These are phyloP conservation scores for Drosophila histrio DNA, from an alignment of 2,888 invertebrate species.

Conservation along the genomic window DNA sequence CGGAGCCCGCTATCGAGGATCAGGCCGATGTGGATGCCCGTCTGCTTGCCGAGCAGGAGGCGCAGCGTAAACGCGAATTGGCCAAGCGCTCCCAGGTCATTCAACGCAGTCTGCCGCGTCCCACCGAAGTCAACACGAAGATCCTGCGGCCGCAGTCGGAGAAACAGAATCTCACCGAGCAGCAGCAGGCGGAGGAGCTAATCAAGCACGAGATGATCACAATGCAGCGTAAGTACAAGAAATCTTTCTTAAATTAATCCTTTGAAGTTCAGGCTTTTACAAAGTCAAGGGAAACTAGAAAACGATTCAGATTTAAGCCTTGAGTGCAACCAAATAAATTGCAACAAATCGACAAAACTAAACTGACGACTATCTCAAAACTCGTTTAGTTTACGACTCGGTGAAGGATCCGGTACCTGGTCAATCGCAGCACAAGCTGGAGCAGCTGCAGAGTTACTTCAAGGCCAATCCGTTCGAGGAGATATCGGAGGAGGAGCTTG, in stretches of 20 bases:
- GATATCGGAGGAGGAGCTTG: slow-evolving; percentile 88
- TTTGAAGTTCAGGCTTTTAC: too few species aligned
- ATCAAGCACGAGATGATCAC: slow-evolving; percentile 98
- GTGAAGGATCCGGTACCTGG: slow-evolving; percentile 89
- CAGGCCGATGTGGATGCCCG: slow-evolving; percentile 93
- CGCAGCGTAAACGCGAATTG: slow-evolving; percentile 86
- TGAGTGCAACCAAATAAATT: too few species aligned
- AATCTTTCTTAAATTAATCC: too few species aligned
- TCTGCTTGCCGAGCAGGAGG: slow-evolving; percentile 88
- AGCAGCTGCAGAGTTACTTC: slow-evolving; percentile 91
- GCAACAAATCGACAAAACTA: too few species aligned
- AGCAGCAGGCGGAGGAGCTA: slow-evolving; percentile 97
- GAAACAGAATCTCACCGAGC: slow-evolving; percentile 91
- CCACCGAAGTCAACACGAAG: slow-evolving; percentile 92
- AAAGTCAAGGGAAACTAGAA: too few species aligned
- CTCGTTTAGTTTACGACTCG: slow-evolving; percentile 89
- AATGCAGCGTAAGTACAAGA: slow-evolving; percentile 88
- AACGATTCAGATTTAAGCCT: too few species aligned
- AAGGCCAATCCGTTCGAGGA: slow-evolving; percentile 94
- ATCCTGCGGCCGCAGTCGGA: slow-evolving; percentile 91
- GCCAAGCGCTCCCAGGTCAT: slow-evolving; percentile 93
- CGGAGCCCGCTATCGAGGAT: slow-evolving; percentile 88
- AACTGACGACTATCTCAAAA: too few species aligned
- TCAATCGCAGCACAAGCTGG: slow-evolving; percentile 83
- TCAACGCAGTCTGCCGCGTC: slow-evolving; percentile 93